A percentile compares a stretch with the other conserved stretches of the same genome.
These are phyloP conservation scores for Indri indri DNA, from an alignment of 2,113 vertebrate genomes.

Conservation along the genomic window DNA sequence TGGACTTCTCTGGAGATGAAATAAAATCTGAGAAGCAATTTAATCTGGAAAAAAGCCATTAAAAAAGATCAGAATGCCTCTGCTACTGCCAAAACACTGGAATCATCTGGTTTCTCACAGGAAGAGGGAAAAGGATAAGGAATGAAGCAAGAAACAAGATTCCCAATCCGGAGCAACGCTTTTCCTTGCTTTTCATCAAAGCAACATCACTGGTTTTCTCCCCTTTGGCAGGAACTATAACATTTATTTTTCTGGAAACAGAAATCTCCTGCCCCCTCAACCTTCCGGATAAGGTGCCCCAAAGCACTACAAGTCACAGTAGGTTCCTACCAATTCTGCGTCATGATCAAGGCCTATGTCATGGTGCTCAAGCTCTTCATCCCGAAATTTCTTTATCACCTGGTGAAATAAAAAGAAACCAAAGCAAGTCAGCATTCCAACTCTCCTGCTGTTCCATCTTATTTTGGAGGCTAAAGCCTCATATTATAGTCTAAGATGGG, in stretches of 20 bases:
- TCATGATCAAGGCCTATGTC: constrained; percentile 92
- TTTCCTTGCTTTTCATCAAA: background rate
- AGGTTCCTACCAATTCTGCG: constrained; percentile 89
- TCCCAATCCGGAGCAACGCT: background rate
- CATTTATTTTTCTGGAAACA: background rate
- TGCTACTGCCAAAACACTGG: background rate
- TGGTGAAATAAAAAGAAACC: constrained; percentile 66
- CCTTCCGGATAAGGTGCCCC: background rate
- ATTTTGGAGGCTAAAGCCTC: background rate
- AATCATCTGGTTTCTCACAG: background rate
- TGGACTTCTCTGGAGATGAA: background rate
- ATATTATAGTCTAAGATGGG: accelerated
- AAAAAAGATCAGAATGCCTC: background rate
- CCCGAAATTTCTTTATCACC: constrained; percentile 95
- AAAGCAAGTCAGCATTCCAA: background rate
- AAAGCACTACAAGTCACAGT: background rate
- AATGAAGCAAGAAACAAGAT: background rate
- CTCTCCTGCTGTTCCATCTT: background rate
- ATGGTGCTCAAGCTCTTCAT: constrained; percentile 96
- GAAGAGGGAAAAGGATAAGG: background rate
- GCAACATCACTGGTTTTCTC: background rate
- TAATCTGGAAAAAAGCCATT: background rate
- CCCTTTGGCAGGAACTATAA: background rate
- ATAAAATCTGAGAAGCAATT: background rate
- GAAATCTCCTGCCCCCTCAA: background rate